Conservation (phyloP, 2,113 vertebrate genomes). For the Anthoscopus minutus region DNA sequence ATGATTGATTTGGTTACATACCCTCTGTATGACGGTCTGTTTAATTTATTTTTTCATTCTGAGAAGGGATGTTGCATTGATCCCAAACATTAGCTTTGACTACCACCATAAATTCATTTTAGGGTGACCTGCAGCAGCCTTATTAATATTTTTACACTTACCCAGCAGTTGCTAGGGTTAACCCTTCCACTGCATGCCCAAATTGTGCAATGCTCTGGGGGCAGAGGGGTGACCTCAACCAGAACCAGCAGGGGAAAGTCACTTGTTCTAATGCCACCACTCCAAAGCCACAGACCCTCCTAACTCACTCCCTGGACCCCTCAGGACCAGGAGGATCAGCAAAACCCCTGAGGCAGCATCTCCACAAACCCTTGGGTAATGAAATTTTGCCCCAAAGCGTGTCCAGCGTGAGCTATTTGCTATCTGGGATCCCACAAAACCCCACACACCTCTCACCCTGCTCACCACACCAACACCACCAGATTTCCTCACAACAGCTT, state of each 20-base stretch:
- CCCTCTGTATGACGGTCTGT: not conserved
- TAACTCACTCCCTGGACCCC: not conserved
- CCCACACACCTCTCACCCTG: not conserved
- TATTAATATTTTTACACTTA: slow-evolving; percentile 59
- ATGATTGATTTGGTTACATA: slow-evolving; percentile 58
- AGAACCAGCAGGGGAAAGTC: not conserved
- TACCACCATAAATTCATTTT: slow-evolving; percentile 55
- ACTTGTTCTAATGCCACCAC: not conserved
- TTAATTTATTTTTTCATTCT: slow-evolving; percentile 50
- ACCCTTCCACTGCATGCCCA: not conserved
- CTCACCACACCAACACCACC: not conserved
- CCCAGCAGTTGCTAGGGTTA: not conserved
- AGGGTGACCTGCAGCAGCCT: not conserved
- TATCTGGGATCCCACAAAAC: not conserved
- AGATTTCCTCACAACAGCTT: not conserved
- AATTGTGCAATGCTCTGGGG: not conserved
- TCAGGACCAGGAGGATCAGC: accelerated
- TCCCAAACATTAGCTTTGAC: slow-evolving; percentile 53
- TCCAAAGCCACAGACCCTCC: not conserved
- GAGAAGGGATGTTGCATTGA: slow-evolving; percentile 49
- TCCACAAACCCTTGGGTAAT: not conserved
- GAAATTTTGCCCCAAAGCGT: accelerated
- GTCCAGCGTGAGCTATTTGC: not conserved
- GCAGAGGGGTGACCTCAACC: not conserved
- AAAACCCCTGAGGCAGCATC: not conserved